Conservation (phyloP, 1,140 invertebrate genomes). For the Brachionus calyciflorus region DNA sequence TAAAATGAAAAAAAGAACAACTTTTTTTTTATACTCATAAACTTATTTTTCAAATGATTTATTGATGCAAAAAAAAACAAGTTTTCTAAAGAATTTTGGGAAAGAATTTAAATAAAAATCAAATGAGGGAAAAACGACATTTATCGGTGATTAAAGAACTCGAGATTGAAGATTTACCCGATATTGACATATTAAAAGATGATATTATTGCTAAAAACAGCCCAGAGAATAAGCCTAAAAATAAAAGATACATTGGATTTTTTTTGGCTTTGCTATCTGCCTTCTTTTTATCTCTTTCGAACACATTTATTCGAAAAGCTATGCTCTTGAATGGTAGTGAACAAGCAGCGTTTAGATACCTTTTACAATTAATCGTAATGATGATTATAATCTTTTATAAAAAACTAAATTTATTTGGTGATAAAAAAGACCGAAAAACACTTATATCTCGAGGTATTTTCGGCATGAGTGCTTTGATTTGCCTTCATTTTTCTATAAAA, state of each 20-base stretch:
- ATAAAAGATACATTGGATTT: constrained; percentile 17
- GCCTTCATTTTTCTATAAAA: constrained; percentile 20
- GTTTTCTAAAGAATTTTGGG: too few relatives aligned
- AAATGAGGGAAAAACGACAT: constrained; percentile 6
- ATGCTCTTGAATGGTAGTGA: constrained; percentile 4
- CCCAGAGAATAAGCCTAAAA: not conserved
- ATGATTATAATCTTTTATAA: not conserved
- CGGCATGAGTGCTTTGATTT: constrained; percentile 28
- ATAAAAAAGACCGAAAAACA: constrained; percentile 15
- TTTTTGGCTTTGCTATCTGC: not conserved
- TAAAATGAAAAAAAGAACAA: too few relatives aligned
- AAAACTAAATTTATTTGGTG: constrained; percentile 12
- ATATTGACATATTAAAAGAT: not conserved
- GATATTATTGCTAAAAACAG: not conserved
- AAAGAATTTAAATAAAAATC: too few relatives aligned
- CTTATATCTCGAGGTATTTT: constrained; percentile 16
- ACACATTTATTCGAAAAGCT: constrained; percentile 15
- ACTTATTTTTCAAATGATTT: too few relatives aligned
- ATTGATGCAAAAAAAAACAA: too few relatives aligned
- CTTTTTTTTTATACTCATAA: too few relatives aligned
- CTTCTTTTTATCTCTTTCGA: constrained; percentile 15
- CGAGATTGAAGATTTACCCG: not conserved
- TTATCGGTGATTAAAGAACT: constrained; percentile 5
- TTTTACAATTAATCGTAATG: constrained; percentile 12
- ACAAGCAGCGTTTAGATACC: constrained; percentile 15